Evolutionary conservation across 2,888 invertebrate species (phyloP).

Genomic region (Hypercompe scribonia): DNA sequence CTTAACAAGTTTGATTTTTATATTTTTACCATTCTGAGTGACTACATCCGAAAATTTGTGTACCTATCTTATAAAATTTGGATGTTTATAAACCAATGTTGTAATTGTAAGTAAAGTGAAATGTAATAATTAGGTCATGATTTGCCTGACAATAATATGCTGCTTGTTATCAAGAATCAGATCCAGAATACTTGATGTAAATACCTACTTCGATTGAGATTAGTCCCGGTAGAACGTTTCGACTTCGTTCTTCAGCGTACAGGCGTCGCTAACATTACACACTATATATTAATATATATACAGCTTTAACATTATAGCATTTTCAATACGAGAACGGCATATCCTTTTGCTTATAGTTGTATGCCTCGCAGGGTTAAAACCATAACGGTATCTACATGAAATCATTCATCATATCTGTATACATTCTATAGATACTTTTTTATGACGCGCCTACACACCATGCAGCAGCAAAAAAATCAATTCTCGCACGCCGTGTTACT

Average conservation of each 20-base stretch:
- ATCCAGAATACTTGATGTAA: neutral
- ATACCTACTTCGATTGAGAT: no score
- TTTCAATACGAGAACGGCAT: neutral
- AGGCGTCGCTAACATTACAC: no score
- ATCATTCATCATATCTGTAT: no score
- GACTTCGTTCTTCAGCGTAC: no score
- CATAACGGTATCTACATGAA: neutral
- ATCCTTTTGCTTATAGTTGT: neutral
- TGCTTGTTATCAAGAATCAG: neutral
- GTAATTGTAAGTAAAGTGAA: neutral
- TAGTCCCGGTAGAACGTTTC: no score
- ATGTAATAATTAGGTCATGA: neutral
- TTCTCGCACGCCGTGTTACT: conserved; percentile 1
- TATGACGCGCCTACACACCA: conserved; percentile 12
- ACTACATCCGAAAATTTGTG: no score
- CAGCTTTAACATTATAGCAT: neutral
- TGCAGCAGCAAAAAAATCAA: neutral
- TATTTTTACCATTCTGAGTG: neutral
- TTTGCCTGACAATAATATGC: neutral
- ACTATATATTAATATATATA: no score
- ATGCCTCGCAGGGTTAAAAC: neutral
- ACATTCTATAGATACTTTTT: neutral
- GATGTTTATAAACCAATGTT: neutral
- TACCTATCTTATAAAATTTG: no score
- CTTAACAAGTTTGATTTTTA: neutral